Evolutionary conservation across 2,888 invertebrate species (phyloP), one percentile per base, ranked within the genome.

Genomic region (Leptopilina syphax): DNA sequence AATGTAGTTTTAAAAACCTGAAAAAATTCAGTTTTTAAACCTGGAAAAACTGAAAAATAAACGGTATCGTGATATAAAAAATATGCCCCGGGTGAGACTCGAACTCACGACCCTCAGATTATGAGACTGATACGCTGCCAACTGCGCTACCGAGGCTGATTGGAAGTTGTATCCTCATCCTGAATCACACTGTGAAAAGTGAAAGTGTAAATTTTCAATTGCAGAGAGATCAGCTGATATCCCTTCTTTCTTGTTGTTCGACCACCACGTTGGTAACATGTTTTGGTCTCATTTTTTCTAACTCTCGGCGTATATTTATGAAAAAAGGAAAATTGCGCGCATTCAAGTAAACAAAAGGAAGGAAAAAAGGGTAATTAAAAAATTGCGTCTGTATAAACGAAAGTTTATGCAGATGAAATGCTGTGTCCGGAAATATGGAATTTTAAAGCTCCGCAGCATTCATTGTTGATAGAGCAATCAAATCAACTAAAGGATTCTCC

Each of bases 61-160:
- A 34, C 34, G 4, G 2, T 3, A 34, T 34, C 34, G 34, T 34
- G 4, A 34, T 44, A 5, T 7, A 87, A 93, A 92, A 92, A 84
- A 85, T 84, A 86, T 96, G 95, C 96, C 95, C 96, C 96, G 95
- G 95, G 96, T 96, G 96, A 96, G 96, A 96, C 96, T 97, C 96
- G 96, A 96, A 97, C 96, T 96, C 96, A 96, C 96, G 96, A 96
- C 96, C 96, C 96, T 97, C 88, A 89, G 88, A 92, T 92, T 91
- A 92, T 91, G 90, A 90, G 89, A 90, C 89, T 90, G 89, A 91
- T 91, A 91, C 89, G 88, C 89, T 91, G 88, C 88, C 89, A 86
- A 84, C 90, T 91, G 88, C 90, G 91, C 89, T 90, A 90, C 91
- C 89, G 83, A 82, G 83, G 83, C 83, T 82, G 63, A 63, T 63